Percentiles rank a stretch among this genome's conserved stretches.
Evolutionary conservation across 2,113 vertebrate species (phyloP).

Genomic region (Elaphurus davidianus): DNA sequence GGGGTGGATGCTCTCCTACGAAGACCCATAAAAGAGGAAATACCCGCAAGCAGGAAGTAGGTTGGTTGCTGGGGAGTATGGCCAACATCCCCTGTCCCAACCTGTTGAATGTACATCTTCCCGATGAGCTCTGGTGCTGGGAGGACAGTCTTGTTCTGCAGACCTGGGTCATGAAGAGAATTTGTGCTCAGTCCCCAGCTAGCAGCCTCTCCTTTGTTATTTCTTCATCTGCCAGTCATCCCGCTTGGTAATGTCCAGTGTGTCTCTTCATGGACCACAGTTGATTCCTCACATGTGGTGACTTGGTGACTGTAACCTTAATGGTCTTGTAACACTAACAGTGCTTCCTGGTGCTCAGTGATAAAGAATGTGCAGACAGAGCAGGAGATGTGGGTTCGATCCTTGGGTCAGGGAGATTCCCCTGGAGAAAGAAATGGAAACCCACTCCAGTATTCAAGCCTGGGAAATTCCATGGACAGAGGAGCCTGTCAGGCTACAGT

Average conservation of each 20-base stretch:
- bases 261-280: not conserved
- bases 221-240: not conserved
- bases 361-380: not conserved
- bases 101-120: not conserved
- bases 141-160: not conserved
- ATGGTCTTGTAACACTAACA: not conserved
- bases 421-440: not conserved
- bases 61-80: too few relatives aligned
- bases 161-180: not conserved
- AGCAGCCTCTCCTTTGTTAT: not conserved
- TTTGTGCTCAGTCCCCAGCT: not conserved
- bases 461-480: not conserved
- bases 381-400: not conserved
- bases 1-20: not conserved
- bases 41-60: too few relatives aligned
- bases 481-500: not conserved
- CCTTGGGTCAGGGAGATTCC: not conserved
- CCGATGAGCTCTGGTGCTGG: fast-evolving
- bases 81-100: not conserved
- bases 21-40: not conserved
- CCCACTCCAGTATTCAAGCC: not conserved
- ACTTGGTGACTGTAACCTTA: not conserved
- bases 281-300: not conserved
- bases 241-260: not conserved
- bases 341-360: not conserved